A percentile compares a stretch with the other conserved stretches of the same genome.
Evolutionary conservation across 2,888 invertebrate species (phyloP).

Genomic region (Amphipoea lucens): DNA sequence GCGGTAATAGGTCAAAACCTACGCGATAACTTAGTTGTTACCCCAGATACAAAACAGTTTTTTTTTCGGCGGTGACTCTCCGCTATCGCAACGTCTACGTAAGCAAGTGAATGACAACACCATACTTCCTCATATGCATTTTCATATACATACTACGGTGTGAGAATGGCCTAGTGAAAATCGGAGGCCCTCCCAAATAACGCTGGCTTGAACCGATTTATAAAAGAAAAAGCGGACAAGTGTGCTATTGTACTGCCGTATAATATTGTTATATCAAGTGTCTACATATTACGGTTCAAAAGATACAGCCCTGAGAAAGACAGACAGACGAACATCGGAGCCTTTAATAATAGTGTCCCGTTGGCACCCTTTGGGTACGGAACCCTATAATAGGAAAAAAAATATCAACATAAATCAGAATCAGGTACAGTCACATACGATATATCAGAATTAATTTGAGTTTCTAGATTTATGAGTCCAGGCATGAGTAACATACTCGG

Average conservation of each 20-base stretch:
- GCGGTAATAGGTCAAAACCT: background rate
- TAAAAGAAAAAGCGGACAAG: too few relatives aligned
- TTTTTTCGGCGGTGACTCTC: background rate
- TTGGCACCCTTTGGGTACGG: background rate
- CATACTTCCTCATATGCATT: background rate
- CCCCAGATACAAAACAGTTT: background rate
- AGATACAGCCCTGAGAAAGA: too few relatives aligned
- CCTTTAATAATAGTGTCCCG: too few relatives aligned
- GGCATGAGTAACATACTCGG: conserved; percentile 14
- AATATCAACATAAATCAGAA: conserved; percentile 34
- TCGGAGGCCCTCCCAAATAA: background rate
- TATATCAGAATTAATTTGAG: conserved; percentile 34
- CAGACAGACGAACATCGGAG: too few relatives aligned
- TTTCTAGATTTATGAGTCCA: conserved; percentile 37
- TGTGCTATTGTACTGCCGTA: too few relatives aligned
- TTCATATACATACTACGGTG: background rate
- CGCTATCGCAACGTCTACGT: background rate
- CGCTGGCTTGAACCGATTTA: background rate
- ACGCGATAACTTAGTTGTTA: background rate
- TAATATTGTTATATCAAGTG: too few relatives aligned
- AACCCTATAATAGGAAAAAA: background rate
- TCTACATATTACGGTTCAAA: too few relatives aligned
- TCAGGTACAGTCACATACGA: conserved; percentile 12
- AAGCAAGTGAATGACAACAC: background rate
- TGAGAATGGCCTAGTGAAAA: background rate